Evolutionary conservation across 2,888 invertebrate genomes (phyloP).

Genomic region (Coelopa pilipes): DNA sequence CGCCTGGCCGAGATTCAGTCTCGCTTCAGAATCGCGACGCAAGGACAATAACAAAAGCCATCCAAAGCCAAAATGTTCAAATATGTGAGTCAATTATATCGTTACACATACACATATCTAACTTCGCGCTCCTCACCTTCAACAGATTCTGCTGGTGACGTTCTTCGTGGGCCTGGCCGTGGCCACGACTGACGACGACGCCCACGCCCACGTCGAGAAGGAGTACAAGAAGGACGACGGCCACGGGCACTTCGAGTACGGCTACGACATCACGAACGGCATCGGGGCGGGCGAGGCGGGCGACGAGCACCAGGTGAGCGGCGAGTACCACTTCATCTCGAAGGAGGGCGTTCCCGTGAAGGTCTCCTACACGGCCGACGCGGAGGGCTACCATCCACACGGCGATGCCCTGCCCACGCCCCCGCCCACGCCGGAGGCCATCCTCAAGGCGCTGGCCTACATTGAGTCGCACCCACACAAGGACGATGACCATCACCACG

Average conservation of each 20-base stretch:
- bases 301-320: slow-evolving; percentile 53
- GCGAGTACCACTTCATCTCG: slow-evolving; percentile 51
- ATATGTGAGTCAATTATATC: no score
- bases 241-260: slow-evolving; percentile 55
- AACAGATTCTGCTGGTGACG: slow-evolving; percentile 46
- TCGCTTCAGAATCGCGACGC: no score
- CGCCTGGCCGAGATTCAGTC: no score
- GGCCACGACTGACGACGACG: slow-evolving; percentile 52
- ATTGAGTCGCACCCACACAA: slow-evolving; percentile 53
- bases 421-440: slow-evolving; percentile 58
- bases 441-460: slow-evolving; percentile 55
- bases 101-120: not conserved
- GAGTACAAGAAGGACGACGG: slow-evolving; percentile 52
- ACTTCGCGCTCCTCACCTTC: not conserved
- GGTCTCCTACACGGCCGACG: slow-evolving; percentile 57
- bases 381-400: slow-evolving; percentile 57
- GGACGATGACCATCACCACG: not conserved
- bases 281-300: slow-evolving; percentile 56
- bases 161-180: slow-evolving; percentile 42
- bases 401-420: slow-evolving; percentile 57
- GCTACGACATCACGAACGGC: slow-evolving; percentile 54
- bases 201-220: slow-evolving; percentile 53
- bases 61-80: no score
- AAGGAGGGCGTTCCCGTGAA: slow-evolving; percentile 56
- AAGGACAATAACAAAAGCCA: no score